Percentiles rank a stretch among this genome's conserved stretches.
phyloP scores from a whole-genome alignment of 1,140 invertebrate genomes.

The Caenorhabditis brenneri region DNA sequence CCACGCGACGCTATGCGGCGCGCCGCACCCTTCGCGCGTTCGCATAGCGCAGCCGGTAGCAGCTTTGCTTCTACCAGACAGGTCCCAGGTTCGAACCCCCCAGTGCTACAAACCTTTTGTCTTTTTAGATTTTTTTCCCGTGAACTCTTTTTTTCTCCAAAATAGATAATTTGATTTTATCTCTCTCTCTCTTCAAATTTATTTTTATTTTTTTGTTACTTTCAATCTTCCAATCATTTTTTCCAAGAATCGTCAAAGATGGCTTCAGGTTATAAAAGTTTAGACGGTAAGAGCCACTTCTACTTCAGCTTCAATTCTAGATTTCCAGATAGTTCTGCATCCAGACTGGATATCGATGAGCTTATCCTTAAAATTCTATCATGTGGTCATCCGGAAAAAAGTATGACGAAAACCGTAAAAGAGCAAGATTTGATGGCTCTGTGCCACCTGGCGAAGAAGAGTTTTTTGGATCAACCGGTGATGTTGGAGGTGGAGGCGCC shows the following conservation, averaged over 20 bases:
- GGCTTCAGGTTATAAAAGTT: constrained; percentile 29
- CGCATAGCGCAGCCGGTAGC: too few relatives aligned
- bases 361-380: neutral
- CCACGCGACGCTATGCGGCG: too few relatives aligned
- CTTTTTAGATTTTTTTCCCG: too few relatives aligned
- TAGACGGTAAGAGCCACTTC: neutral
- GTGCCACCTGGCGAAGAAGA: neutral
- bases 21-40: too few relatives aligned
- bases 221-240: neutral
- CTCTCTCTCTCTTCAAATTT: too few relatives aligned
- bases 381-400: neutral
- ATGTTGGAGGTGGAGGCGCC: neutral
- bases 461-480: neutral
- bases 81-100: too few relatives aligned
- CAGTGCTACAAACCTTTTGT: too few relatives aligned
- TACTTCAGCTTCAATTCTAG: neutral
- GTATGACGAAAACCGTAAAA: neutral
- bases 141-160: too few relatives aligned
- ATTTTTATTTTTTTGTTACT: neutral
- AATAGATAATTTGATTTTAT: too few relatives aligned
- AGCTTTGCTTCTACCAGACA: too few relatives aligned
- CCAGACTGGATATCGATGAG: constrained; percentile 29
- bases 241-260: neutral
- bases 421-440: neutral
- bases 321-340: neutral